A percentile compares a stretch with the other conserved stretches of the same genome.
Conservation (phyloP, 2,888 invertebrate genomes). For the Gortyna flavago region DNA sequence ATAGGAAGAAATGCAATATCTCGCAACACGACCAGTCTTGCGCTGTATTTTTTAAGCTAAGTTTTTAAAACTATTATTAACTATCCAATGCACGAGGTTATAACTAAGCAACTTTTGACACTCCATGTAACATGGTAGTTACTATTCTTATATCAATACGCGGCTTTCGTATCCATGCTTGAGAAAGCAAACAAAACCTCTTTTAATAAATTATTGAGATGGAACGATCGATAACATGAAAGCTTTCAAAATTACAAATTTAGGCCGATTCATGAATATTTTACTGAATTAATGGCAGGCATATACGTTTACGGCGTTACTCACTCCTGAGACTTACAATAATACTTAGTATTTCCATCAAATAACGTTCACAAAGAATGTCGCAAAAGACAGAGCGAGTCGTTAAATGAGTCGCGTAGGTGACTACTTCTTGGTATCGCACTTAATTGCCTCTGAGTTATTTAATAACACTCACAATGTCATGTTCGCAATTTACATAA, state of each 20-base stretch:
- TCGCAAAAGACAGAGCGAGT: constrained; percentile 38
- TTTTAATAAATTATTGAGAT: constrained; percentile 35
- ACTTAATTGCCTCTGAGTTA: constrained; percentile 74
- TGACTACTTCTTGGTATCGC: constrained; percentile 62
- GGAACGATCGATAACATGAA: constrained; percentile 23
- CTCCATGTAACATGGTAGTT: background rate
- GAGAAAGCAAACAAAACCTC: constrained; percentile 18
- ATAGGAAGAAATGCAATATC: background rate
- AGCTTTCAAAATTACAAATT: constrained; percentile 32
- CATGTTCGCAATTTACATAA: constrained; percentile 79
- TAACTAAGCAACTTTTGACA: background rate
- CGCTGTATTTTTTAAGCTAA: background rate
- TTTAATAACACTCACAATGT: constrained; percentile 77
- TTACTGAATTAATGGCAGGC: constrained; percentile 15
- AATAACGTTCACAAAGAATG: constrained; percentile 36
- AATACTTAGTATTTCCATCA: constrained; percentile 22
- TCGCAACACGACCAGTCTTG: background rate
- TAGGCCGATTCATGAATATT: constrained; percentile 24
- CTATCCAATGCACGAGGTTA: background rate
- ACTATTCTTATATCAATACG: constrained; percentile 4
- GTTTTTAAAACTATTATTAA: background rate
- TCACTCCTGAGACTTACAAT: constrained; percentile 11
- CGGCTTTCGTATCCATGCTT: background rate
- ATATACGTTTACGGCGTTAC: constrained; percentile 6
- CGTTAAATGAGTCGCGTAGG: constrained; percentile 50